Evolutionary conservation across 2,113 vertebrate genomes (phyloP), one percentile per base, ranked within the genome.

Genomic region (Neotoma lepida): DNA sequence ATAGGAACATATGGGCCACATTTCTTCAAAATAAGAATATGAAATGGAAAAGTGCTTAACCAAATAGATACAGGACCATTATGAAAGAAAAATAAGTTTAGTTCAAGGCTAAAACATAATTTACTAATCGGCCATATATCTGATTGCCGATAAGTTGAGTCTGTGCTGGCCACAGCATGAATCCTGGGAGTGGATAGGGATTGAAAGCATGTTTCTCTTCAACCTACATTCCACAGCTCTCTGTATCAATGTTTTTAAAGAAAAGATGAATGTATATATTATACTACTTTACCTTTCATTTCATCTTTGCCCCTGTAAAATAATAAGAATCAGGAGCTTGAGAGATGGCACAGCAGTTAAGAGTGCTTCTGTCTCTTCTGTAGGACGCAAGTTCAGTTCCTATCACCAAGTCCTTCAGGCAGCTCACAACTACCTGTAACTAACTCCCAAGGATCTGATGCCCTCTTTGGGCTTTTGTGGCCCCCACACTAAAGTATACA

Each of bases 21-120:
- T 95, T 95, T 96, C 58, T 28, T 96, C 39, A 86, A 93, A 96
- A 96, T 95, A 95, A 94, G 70, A 87, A 88, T 88, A 81, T 88
- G 84, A 94, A 95, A 44, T 88, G 41, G 74, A 95, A 95, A 93
- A 30, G 14, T 97, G 33, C n/a, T 63, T 89, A 44, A 61, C 44
- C 51, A 89, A 88, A 71, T 93, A 81, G 51, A 92, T 88, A 71
- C 73, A 80, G 46, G 66, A 77, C 46, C 46, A 28, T 81, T 76
- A 88, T 51, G 58, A 85, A 81, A 61, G 39, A 90, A 97, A 96
- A 95, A 86, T 82, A 56, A 94, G 44, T 88, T 94, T 89, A 82
- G 92, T 70, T 92, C 73, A 90, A 90, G 33, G 4, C 56, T 90
- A 91, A 95, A 97, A 88, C 66, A 95, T 74, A 93, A 93, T 63